A percentile compares a stretch with the other conserved stretches of the same genome.
Evolutionary conservation across 1,140 invertebrate genomes (phyloP).

Genomic region (Dryas iulia): DNA sequence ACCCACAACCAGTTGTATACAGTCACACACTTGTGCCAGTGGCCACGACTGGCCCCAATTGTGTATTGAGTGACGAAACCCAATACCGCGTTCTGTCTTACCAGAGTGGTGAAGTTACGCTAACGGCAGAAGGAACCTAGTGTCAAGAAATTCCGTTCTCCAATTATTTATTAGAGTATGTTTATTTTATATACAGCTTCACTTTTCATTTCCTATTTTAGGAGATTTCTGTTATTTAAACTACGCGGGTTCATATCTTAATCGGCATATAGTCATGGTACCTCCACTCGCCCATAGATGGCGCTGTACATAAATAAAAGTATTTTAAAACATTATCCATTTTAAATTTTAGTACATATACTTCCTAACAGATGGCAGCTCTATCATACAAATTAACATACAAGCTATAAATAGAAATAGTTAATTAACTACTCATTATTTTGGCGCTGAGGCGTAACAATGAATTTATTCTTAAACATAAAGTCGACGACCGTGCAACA

Average conservation of each 20-base stretch:
- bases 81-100: too few species aligned
- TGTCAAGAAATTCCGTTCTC: too few species aligned
- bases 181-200: too few species aligned
- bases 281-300: constrained; percentile 34
- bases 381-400: background rate
- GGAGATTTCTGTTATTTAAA: too few species aligned
- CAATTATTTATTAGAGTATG: too few species aligned
- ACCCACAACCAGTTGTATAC: too few species aligned
- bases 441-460: background rate
- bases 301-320: constrained; percentile 4
- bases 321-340: background rate
- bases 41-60: too few species aligned
- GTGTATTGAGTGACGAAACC: too few species aligned
- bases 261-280: background rate
- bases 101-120: too few species aligned
- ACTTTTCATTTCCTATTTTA: too few species aligned
- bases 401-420: background rate
- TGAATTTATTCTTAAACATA: constrained; percentile 1
- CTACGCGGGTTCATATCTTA: background rate
- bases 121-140: too few species aligned
- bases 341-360: background rate
- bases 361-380: constrained; percentile 10
- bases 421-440: background rate
- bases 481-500: constrained; percentile 4
- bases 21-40: too few species aligned